Base-by-base conservation (phyloP, 2,888 invertebrate genomes). In the Hyalella azteca region DNA sequence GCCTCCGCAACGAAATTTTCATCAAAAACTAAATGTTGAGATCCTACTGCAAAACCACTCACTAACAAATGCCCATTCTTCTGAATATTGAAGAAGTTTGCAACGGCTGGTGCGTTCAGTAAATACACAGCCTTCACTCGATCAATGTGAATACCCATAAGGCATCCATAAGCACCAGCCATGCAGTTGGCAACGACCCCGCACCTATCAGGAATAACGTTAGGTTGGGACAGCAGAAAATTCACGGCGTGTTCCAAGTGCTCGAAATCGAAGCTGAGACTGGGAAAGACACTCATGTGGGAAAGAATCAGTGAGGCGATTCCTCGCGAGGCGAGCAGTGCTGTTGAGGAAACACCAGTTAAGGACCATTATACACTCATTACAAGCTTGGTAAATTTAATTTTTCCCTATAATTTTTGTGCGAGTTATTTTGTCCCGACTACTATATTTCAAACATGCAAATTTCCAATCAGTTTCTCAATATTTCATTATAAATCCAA, bases 231-330 rank as follows among this genome's bases (percentile, higher is more conserved):
- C 45, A 82, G 41, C 50, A 82, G 75, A n/a, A 77, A 32, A 19
- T 81, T 50, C 32, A 79, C 78, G 4, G 82, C 82, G 26, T 82
- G 81, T 49, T 81, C 82, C 40, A 82, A 82, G 49, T 82, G 81
- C 2, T 75, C 78, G 29, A 82, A 49, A n/a, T 82, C 81, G 11
- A 81, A 15, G 4, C 50, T 19, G 50, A 32, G 40, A 73, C 26
- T 45, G 45, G 0, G 82, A 81, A 11, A 82, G 73, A 36, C 81
- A 81, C 13, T 81, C 78, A 50, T 81, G 60, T 49, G 59, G 9
- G 82, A 79, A 59, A 82, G 78, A 26, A 79, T 76, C 60, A 82
- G 29, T 48, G 79, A 60, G 0, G 78, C 73, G 22, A 82, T 78
- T 3, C 82, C 82, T 19, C 82, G 49, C 29, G 82, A 82, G 15